Evolutionary conservation across 2,113 vertebrate genomes (phyloP), one percentile per base, ranked within the genome.

Genomic region (Rhombomys opimus): DNA sequence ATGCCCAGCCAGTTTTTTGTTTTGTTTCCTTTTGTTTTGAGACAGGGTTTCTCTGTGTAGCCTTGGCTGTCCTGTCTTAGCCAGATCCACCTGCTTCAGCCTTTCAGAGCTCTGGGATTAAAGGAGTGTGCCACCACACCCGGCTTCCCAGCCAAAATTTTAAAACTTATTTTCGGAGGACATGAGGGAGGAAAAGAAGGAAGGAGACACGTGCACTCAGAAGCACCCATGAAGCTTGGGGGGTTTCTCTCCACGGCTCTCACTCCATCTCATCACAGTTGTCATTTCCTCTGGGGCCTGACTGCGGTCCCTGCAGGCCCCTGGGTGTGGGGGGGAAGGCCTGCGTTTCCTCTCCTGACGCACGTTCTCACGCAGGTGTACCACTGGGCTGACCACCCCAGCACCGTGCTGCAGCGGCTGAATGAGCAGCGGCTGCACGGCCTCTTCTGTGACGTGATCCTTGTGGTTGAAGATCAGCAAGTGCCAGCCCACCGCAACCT

Each of bases 401-500:
- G 85, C 7, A 98, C 98, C 0, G 98, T 99, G 41, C 98, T 99
- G 87, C 99, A 99, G 98, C 99, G 99, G 80, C 98, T 99, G 72
- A 99, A 99, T 0, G 99, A 99, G 95, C 99, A 99, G 98, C 98
- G 99, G 52, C 98, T 98, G 90, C 98, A 97, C 0, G 98, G 99
- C 18, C 99, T 99, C 54, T 99, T 99, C 98, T 99, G 99, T 2
- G 99, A 99, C 4, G 98, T 99, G 20, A 98, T 99, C n/a, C 98
- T 99, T 5, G 98, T 99, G 97, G 99, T 99, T 0, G 99, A 99
- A 0, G 99, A 99, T 4, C 99, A 99, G 98, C 97, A 98, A 0
- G 97, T 99, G 63, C 98, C 99, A 0, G 99, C 99, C 32, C 99
- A 99, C 98, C 98, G 99, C 13, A 99, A 99, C 94, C 98, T 99